These are phyloP conservation scores for Ephialtes manifestator DNA, from an alignment of 2,888 invertebrate genomes.

Conservation along the genomic window DNA sequence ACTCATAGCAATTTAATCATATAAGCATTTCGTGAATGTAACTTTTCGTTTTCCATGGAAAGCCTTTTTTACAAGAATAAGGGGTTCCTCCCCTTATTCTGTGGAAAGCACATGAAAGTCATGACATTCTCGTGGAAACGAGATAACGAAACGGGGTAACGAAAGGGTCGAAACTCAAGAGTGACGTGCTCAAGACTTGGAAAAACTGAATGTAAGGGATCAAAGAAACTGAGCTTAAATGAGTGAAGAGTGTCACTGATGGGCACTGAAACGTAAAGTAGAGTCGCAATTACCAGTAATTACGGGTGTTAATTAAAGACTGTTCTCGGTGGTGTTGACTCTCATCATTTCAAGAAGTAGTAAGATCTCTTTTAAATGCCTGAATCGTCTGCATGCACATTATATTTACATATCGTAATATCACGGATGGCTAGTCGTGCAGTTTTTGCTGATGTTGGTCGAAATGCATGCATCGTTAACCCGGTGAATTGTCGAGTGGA, in stretches of 20 bases:
- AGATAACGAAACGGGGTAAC: not conserved
- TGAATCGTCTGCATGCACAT: not conserved
- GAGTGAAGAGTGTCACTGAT: slow-evolving; percentile 22
- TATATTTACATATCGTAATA: slow-evolving; percentile 25
- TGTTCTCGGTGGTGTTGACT: slow-evolving; percentile 43
- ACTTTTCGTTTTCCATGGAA: not conserved
- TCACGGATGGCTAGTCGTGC: slow-evolving; percentile 25
- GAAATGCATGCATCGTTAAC: not conserved
- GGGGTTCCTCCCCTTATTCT: too few species aligned
- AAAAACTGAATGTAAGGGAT: slow-evolving; percentile 46
- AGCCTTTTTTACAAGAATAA: not conserved
- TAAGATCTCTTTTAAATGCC: slow-evolving; percentile 45
- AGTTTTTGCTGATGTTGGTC: slow-evolving; percentile 2
- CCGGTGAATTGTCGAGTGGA: not conserved
- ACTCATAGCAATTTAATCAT: not conserved
- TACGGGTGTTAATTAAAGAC: slow-evolving; percentile 80
- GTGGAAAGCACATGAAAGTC: slow-evolving; percentile 5
- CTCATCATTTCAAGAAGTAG: slow-evolving; percentile 29
- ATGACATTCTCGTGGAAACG: slow-evolving; percentile 35
- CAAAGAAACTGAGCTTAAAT: slow-evolving; percentile 50
- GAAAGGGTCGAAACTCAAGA: slow-evolving; percentile 13
- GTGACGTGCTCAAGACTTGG: slow-evolving; percentile 20
- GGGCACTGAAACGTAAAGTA: slow-evolving; percentile 60
- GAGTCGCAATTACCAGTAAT: slow-evolving; percentile 81
- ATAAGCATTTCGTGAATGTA: not conserved